These are phyloP conservation scores for Styela clava DNA, from an alignment of 23 tunicate genomes.

Conservation along the genomic window DNA sequence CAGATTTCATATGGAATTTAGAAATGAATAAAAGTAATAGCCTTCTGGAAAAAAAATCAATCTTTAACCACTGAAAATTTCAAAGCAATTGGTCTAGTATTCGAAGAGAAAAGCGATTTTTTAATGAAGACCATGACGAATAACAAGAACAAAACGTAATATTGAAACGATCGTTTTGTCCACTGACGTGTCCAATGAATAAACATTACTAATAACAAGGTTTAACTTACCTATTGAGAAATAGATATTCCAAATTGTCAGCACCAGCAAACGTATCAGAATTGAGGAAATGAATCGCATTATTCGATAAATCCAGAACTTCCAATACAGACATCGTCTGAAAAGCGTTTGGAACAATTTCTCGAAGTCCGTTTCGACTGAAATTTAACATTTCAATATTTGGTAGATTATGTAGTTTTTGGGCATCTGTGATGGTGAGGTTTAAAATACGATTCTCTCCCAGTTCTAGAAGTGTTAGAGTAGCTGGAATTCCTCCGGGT, in stretches of 20 bases:
- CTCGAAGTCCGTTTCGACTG: constrained; percentile 33
- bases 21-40: too few species aligned
- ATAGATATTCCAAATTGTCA: constrained; percentile 18
- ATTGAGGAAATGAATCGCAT: constrained; percentile 13
- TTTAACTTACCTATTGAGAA: constrained; percentile 27
- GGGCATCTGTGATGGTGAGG: constrained; percentile 1
- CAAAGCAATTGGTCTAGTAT: too few species aligned
- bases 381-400: constrained; percentile 44
- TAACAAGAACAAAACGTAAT: too few species aligned
- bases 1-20: too few species aligned
- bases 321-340: constrained; percentile 1
- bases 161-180: too few species aligned
- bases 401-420: neutral
- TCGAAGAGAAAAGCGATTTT: too few species aligned
- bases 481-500: constrained; percentile 39
- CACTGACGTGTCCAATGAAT: too few species aligned
- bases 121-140: too few species aligned
- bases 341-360: constrained; percentile 17
- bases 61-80: too few species aligned
- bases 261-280: constrained; percentile 30
- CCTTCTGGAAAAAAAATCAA: too few species aligned
- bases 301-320: constrained; percentile 45
- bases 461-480: constrained; percentile 21
- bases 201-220: too few species aligned
- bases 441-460: constrained; percentile 25